Conservation (phyloP, 2,113 vertebrate species). For the Podilymbus podiceps region DNA sequence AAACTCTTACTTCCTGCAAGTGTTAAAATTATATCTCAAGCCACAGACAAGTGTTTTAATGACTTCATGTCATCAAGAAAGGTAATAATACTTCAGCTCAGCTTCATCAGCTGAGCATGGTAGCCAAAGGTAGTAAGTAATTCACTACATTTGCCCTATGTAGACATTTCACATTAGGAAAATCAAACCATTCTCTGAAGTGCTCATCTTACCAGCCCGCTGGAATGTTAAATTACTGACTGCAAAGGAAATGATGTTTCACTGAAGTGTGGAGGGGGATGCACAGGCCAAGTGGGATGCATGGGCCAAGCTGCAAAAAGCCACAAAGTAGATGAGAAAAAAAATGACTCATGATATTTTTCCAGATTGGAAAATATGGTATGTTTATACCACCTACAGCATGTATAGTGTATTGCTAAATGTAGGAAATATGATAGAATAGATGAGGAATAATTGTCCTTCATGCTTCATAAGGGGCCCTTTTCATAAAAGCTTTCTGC, state of each 20-base stretch:
- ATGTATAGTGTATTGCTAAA: neutral
- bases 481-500: neutral
- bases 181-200: conserved; percentile 13
- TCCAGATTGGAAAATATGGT: neutral
- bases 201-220: neutral
- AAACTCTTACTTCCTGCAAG: conserved; percentile 13
- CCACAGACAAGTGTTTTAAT: conserved; percentile 23
- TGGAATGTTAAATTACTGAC: conserved; percentile 1
- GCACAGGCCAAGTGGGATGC: neutral
- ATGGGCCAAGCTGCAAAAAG: neutral
- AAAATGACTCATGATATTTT: neutral
- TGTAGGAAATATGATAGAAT: neutral
- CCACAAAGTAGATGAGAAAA: neutral
- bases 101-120: neutral
- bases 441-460: neutral
- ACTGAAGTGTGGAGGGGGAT: neutral
- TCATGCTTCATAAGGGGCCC: neutral
- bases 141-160: neutral
- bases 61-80: conserved; percentile 28
- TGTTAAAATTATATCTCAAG: conserved; percentile 35
- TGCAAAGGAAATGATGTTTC: neutral
- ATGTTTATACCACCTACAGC: neutral
- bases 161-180: neutral
- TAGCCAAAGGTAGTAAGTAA: neutral
- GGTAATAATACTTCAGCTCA: neutral